Evolutionary conservation across 2,113 vertebrate species (phyloP).

Genomic region (Gopherus evgoodei): DNA sequence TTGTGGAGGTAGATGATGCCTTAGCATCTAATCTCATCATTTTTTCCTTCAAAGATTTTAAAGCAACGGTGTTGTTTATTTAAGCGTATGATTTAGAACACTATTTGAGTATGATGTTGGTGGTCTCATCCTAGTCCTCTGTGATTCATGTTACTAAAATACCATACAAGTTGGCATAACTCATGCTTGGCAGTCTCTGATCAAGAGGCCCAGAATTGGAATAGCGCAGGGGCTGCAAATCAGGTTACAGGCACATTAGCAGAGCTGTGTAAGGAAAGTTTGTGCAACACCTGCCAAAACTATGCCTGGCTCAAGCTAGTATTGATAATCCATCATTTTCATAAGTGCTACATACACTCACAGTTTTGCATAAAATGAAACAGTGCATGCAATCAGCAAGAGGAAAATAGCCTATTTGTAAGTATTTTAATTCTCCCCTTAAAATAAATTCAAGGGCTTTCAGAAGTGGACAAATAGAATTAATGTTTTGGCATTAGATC

Average conservation of each 20-base stretch:
- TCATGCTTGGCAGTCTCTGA: background rate
- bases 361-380: background rate
- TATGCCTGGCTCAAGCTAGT: background rate
- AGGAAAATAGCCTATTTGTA: background rate
- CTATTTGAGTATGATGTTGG: background rate
- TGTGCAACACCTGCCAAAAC: conserved; percentile 7
- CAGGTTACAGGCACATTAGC: background rate
- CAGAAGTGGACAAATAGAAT: background rate
- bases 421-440: background rate
- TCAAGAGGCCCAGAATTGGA: background rate
- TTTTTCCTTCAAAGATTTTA: background rate
- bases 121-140: background rate
- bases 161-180: background rate
- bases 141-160: conserved; percentile 11
- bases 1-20: background rate
- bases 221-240: background rate
- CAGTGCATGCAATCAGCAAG: background rate
- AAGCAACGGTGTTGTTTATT: background rate
- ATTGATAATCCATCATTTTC: conserved; percentile 2
- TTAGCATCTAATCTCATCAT: conserved; percentile 11
- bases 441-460: background rate
- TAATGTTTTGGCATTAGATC: background rate
- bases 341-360: conserved; percentile 1
- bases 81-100: background rate
- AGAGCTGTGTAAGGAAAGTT: background rate